Base-by-base conservation (phyloP, 2,888 invertebrate genomes). In the Oligia fasciuncula region DNA sequence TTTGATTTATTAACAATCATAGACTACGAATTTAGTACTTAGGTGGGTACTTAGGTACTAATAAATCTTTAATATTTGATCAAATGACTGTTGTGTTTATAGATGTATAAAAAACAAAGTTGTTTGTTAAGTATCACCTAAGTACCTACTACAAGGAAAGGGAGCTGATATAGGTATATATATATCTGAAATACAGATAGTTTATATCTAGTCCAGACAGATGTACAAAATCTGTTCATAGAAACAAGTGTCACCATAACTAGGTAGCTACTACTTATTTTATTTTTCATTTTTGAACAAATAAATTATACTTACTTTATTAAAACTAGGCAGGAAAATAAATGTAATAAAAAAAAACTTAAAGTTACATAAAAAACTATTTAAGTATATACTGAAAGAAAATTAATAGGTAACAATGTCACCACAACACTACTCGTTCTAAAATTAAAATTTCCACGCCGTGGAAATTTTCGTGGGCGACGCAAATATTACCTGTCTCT, bases 401-500 rank as follows among this genome's bases (percentile, higher is more conserved):
- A 23, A 8, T 6, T 3, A 14, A 17, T 63, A 43, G 1, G 0
- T 54, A 46, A 9, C 3, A 73, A 23, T 40, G 40, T 63, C 77
- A 60, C 9, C 35, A 69, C 75, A 67, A 51, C 77, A 78, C 77
- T 77, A 80, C 19, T 14, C 19, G 19, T 79, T 84, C 81, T 66
- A 82, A 82, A 79, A 49, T 71, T 80, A 75, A 87, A 82, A 76
- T 81, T 81, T 81, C 69, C 73, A 78, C 66, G 40, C 35, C 54
- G 71, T 68, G 77, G 74, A 90, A 88, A 82, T 79, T 75, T 54
- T 71, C 86, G 77, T 81, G 73, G 81, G 81, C 85, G 82, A 85
- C 79, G 81, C 85, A 79, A 83, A 81, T 69, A 81, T 84, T 57
- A 51, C 72, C 81, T 73, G 66, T 93, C 93, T 84, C 91, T 77